Evolutionary conservation across 2,113 vertebrate genomes (phyloP).

Genomic region (Bombycilla garrulus): DNA sequence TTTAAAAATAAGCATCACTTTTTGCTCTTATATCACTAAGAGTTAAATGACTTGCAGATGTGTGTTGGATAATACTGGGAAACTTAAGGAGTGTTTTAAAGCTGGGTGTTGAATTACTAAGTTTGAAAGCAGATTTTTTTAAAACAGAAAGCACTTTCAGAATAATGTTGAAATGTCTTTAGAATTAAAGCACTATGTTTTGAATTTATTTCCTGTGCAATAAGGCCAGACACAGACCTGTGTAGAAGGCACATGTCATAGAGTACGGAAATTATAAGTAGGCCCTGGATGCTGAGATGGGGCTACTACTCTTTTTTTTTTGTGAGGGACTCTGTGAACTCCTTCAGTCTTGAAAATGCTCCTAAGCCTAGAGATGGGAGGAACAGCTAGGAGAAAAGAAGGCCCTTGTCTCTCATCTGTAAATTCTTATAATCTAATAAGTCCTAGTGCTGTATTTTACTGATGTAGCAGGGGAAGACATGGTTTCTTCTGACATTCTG

Average conservation of each 20-base stretch:
- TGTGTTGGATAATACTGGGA: not conserved
- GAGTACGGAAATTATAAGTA: slow-evolving; percentile 44
- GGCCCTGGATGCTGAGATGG: slow-evolving; percentile 9
- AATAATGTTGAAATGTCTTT: not conserved
- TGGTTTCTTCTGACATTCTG: not conserved
- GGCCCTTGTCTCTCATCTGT: not conserved
- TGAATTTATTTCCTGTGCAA: not conserved
- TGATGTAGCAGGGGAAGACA: not conserved
- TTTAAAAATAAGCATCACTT: not conserved
- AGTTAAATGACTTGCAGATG: not conserved
- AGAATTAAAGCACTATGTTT: not conserved
- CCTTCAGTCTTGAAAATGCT: not conserved
- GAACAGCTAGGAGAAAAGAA: not conserved
- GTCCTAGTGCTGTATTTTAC: not conserved
- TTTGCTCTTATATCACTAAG: not conserved
- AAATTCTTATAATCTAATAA: not conserved
- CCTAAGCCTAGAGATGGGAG: not conserved
- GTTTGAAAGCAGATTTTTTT: not conserved
- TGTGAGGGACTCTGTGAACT: slow-evolving; percentile 5
- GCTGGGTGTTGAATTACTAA: not conserved
- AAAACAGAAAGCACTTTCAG: not conserved
- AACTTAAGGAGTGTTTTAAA: not conserved
- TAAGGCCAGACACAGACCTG: not conserved
- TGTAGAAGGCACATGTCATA: slow-evolving; percentile 28
- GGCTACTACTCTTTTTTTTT: not conserved